phyloP scores from a whole-genome alignment of 2,797 vertebrate genomes.

The Anabacerthia variegaticeps region DNA sequence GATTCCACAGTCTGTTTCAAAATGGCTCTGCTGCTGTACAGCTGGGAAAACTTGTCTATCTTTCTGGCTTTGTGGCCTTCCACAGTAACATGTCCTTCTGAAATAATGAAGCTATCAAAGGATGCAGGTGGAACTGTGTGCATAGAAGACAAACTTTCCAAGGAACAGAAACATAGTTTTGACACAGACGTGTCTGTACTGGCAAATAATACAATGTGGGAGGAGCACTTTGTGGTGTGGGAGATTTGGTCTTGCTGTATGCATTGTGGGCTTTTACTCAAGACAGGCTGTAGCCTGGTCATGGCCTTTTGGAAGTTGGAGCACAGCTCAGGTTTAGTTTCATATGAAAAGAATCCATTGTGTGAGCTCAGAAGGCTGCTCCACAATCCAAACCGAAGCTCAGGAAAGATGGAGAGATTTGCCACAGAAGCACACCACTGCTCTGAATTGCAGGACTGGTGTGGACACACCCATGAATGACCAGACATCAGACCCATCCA shows the following conservation, averaged over 20 bases:
- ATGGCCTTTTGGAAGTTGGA: background rate
- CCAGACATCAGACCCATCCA: conserved; percentile 42
- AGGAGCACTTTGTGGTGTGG: background rate
- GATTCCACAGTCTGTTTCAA: background rate
- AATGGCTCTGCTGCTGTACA: background rate
- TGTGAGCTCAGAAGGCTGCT: background rate
- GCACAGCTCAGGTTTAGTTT: background rate
- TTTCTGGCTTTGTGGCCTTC: background rate
- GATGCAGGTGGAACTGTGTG: rapidly evolving
- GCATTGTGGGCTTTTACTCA: background rate
- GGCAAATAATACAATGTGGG: background rate
- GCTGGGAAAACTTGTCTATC: background rate
- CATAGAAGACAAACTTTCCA: background rate
- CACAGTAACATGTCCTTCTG: background rate
- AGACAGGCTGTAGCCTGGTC: background rate
- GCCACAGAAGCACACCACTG: background rate
- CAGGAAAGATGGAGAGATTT: background rate
- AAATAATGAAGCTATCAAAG: background rate
- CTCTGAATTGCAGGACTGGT: background rate
- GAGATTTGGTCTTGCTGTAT: background rate
- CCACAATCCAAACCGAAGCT: background rate
- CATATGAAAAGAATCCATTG: background rate
- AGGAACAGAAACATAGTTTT: background rate
- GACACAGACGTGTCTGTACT: background rate
- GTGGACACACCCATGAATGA: conserved; percentile 9